Conservation (phyloP, 2,888 invertebrate species). For the Vesta saturnalis region DNA sequence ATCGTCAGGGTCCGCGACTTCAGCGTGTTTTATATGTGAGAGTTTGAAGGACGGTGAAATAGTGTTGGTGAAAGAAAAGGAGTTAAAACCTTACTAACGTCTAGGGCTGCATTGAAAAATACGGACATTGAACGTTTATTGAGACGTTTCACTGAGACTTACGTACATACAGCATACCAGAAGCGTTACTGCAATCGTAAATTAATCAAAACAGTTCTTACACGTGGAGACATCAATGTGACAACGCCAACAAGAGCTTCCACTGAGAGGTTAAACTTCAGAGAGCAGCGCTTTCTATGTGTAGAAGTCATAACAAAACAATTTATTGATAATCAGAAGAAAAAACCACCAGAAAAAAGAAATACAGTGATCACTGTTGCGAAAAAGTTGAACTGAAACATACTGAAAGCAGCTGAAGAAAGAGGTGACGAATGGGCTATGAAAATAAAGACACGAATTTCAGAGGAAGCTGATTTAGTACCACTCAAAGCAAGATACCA, state of each 20-base stretch:
- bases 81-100: too few relatives aligned
- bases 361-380: conserved; percentile 24
- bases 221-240: conserved; percentile 8
- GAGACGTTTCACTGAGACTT: conserved; percentile 6
- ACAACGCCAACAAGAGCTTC: conserved; percentile 8
- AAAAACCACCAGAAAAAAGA: conserved; percentile 12
- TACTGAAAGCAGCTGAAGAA: conserved; percentile 21
- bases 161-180: conserved; percentile 11
- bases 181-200: conserved; percentile 10
- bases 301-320: conserved; percentile 22
- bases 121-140: conserved; percentile 5
- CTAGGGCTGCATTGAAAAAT: conserved; percentile 4
- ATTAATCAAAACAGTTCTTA: conserved; percentile 20
- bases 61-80: too few relatives aligned
- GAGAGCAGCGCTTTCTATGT: conserved; percentile 17
- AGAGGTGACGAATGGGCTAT: conserved; percentile 22
- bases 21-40: too few relatives aligned
- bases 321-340: conserved; percentile 17
- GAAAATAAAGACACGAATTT: conserved; percentile 21
- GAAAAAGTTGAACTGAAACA: conserved; percentile 8
- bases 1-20: too few relatives aligned
- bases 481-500: background rate
- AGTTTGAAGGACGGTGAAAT: too few relatives aligned
- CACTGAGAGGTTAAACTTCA: conserved; percentile 15
- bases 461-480: conserved; percentile 5